Percentiles rank a stretch among this genome's conserved stretches.
Conservation (phyloP, 2,888 invertebrate species). For the Lithophane semibrunnea region DNA sequence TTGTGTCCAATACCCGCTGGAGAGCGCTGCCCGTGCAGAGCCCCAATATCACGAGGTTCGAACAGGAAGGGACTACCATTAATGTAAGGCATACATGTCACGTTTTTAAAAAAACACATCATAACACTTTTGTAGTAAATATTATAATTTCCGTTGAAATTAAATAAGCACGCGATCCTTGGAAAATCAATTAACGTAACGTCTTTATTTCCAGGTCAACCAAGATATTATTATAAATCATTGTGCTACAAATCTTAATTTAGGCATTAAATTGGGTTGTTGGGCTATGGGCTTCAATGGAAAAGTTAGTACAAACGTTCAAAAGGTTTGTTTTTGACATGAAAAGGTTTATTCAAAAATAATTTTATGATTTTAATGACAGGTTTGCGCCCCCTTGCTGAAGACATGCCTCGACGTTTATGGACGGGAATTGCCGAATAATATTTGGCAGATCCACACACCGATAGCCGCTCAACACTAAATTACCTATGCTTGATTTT, state of each 20-base stretch:
- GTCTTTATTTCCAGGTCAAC: conserved; percentile 81
- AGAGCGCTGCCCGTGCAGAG: conserved; percentile 81
- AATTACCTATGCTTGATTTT: neutral
- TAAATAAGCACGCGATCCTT: conserved; percentile 15
- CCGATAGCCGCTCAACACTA: conserved; percentile 72
- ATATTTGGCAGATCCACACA: conserved; percentile 85
- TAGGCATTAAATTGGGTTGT: conserved; percentile 78
- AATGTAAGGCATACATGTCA: conserved; percentile 69
- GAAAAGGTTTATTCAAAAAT: conserved; percentile 29
- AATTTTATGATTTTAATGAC: conserved; percentile 64
- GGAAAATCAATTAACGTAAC: conserved; percentile 48
- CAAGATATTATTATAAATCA: conserved; percentile 85
- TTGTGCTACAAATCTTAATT: conserved; percentile 85
- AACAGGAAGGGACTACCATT: conserved; percentile 81
- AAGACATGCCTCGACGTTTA: conserved; percentile 85
- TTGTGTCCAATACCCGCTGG: conserved; percentile 86
- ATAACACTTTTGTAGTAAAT: conserved; percentile 8
- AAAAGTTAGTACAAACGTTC: conserved; percentile 77
- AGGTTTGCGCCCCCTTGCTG: conserved; percentile 83
- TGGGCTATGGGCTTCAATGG: conserved; percentile 85
- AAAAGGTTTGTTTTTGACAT: conserved; percentile 41
- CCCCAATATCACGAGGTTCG: conserved; percentile 83
- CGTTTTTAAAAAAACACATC: conserved; percentile 10
- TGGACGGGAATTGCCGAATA: conserved; percentile 82
- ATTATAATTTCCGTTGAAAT: conserved; percentile 42